A percentile compares a stretch with the other conserved stretches of the same genome.
These are phyloP conservation scores for Chelon auratus DNA, from an alignment of 2,797 vertebrate species.

Conservation along the genomic window DNA sequence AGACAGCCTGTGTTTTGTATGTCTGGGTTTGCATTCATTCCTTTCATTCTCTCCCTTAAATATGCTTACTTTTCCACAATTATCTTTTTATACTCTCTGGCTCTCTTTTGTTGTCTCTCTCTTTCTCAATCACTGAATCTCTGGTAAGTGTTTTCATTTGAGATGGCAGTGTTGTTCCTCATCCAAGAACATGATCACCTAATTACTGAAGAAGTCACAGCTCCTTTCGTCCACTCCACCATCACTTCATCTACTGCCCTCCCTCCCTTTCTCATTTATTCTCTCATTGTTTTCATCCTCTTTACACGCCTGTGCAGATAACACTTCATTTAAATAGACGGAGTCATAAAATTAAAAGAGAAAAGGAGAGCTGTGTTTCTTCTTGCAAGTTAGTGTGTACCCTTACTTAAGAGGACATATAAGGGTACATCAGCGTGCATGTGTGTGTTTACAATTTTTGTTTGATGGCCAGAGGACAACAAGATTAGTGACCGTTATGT, in stretches of 20 bases:
- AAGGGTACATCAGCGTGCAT: not conserved
- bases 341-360: not conserved
- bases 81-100: not conserved
- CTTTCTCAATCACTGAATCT: slow-evolving; percentile 23
- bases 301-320: slow-evolving; percentile 14
- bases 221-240: slow-evolving; percentile 36
- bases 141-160: slow-evolving; percentile 35
- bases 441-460: slow-evolving; percentile 1
- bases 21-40: not conserved
- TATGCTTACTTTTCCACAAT: not conserved
- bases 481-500: not conserved
- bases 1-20: not conserved
- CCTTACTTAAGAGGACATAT: not conserved
- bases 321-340: not conserved
- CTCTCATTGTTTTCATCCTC: slow-evolving; percentile 3
- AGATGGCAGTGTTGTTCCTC: slow-evolving; percentile 40
- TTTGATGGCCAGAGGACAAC: slow-evolving; percentile 1
- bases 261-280: slow-evolving; percentile 19
- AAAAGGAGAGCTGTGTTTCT: slow-evolving; percentile 2
- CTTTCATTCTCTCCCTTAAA: not conserved
- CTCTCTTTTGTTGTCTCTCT: not conserved
- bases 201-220: slow-evolving; percentile 44
- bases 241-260: slow-evolving; percentile 31
- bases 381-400: not conserved
- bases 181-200: slow-evolving; percentile 47